phyloP scores from a whole-genome alignment of 2,888 invertebrate species.

The Metopia argyrocephala region DNA sequence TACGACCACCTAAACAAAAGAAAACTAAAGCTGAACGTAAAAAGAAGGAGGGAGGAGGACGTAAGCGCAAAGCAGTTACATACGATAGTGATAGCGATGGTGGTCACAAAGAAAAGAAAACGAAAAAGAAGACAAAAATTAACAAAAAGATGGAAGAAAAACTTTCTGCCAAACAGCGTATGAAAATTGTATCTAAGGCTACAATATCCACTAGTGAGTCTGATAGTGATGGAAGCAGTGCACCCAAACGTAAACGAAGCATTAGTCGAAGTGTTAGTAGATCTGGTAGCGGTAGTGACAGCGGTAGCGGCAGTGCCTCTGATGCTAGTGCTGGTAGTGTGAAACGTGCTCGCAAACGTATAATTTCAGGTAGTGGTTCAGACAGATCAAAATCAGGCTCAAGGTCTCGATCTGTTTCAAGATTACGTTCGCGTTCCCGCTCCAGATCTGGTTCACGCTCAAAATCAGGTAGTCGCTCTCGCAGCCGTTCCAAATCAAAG shows the following conservation, averaged over 20 bases:
- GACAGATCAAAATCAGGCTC: conserved; percentile 66
- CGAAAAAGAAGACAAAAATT: conserved; percentile 79
- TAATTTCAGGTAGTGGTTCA: conserved; percentile 71
- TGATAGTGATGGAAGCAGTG: conserved; percentile 71
- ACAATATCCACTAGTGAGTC: conserved; percentile 95
- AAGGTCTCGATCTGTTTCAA: conserved; percentile 67
- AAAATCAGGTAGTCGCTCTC: conserved; percentile 62
- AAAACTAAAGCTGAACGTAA: conserved; percentile 75
- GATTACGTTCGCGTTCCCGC: conserved; percentile 67
- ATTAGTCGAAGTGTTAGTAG: conserved; percentile 33
- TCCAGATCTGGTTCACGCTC: conserved; percentile 69
- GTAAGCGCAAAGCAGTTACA: conserved; percentile 78
- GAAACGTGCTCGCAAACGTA: conserved; percentile 68
- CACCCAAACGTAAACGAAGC: conserved; percentile 77
- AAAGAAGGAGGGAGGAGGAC: conserved; percentile 78
- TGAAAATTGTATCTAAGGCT: conserved; percentile 94
- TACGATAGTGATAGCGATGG: conserved; percentile 84
- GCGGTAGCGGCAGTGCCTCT: conserved; percentile 68
- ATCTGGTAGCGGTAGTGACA: conserved; percentile 70
- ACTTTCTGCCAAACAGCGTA: conserved; percentile 89
- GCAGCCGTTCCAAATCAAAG: conserved; percentile 71
- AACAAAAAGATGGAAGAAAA: conserved; percentile 76
- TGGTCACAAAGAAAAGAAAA: conserved; percentile 81
- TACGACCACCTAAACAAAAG: conserved; percentile 71
- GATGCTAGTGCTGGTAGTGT: conserved; percentile 68